Conservation (phyloP, 1,140 invertebrate genomes). For the Zaprionus africanus region DNA sequence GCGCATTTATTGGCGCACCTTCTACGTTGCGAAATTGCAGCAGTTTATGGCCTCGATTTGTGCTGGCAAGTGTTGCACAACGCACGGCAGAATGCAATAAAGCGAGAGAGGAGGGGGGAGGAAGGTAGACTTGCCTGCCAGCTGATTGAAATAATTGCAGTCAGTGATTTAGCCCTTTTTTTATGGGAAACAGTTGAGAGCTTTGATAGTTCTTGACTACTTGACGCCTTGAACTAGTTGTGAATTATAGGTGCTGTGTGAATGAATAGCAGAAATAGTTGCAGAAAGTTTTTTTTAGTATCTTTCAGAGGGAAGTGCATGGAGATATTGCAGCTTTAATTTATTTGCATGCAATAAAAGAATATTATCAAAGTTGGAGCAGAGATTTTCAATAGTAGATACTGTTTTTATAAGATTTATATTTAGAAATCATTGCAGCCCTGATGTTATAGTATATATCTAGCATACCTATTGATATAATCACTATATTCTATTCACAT, state of each 20-base stretch:
- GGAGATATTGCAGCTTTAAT: not conserved
- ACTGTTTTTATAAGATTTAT: too few species aligned
- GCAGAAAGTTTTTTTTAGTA: not conserved
- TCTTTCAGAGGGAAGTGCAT: not conserved
- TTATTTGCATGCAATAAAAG: not conserved
- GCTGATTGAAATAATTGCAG: slow-evolving; percentile 10
- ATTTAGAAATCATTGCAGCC: too few species aligned
- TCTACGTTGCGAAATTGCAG: slow-evolving; percentile 22
- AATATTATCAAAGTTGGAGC: not conserved
- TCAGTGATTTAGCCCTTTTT: not conserved
- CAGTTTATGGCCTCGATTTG: slow-evolving; percentile 26
- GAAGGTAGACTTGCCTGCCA: not conserved
- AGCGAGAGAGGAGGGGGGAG: not conserved
- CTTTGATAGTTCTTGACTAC: not conserved
- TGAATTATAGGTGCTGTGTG: not conserved
- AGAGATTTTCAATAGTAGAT: too few species aligned
- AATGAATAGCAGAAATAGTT: not conserved
- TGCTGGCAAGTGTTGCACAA: slow-evolving; percentile 15
- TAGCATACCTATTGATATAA: too few species aligned
- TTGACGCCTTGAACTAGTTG: not conserved
- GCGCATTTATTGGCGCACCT: slow-evolving; percentile 66
- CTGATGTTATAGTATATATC: too few species aligned
- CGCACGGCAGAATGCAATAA: not conserved
- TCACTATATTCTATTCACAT: too few species aligned
- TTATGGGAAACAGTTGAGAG: not conserved